Base-by-base conservation (phyloP, 2,113 vertebrate genomes). In the Dascyllus trimaculatus region DNA sequence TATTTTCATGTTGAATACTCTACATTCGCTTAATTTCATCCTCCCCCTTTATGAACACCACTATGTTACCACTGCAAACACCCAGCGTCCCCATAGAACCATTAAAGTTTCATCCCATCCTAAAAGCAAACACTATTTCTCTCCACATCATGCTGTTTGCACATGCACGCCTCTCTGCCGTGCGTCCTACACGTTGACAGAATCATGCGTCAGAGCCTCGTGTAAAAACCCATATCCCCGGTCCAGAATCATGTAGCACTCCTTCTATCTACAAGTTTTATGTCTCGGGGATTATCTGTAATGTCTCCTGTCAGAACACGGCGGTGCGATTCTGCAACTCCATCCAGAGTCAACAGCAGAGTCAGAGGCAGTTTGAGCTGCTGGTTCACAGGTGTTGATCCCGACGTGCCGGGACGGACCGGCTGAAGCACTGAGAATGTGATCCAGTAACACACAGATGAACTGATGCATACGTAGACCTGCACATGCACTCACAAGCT, bases 301-400 rank as follows among this genome's bases (percentile, higher is more conserved):
- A 48, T 38, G 61, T 67, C 29, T 82, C 62, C 43, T 81, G 86
- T 83, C 62, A 53, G 66, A 54, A 82, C 67, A 71, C 1, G 19
- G 69, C 1, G 3, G 29, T 46, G 46, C 15, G 11, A 62, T n/a
- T 54, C 57, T 21, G 22, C 29, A 25, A 29, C 56, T 14, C 3
- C 46, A 25, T 72, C 70, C 71, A 65, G 57, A 57, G 57, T 71
- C 64, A 75, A 82, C 72, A 67, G 15, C 13, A 43, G 46, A 66
- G 24, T 62, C 17, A 0, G 57, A 71, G 22, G 43, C 18, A 11
- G 61, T 60, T 67, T 65, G 17, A n/a, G 67, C 35, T 5, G 2
- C 52, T 32, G 32, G 52, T 38, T 66, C 13, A 13, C 40, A 67
- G 56, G 56, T 54, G 56, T n/a, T 53, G 54, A 72, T 46, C 66